Conservation (phyloP, 2,797 vertebrate genomes). For the Pseudomugil tenellus region DNA sequence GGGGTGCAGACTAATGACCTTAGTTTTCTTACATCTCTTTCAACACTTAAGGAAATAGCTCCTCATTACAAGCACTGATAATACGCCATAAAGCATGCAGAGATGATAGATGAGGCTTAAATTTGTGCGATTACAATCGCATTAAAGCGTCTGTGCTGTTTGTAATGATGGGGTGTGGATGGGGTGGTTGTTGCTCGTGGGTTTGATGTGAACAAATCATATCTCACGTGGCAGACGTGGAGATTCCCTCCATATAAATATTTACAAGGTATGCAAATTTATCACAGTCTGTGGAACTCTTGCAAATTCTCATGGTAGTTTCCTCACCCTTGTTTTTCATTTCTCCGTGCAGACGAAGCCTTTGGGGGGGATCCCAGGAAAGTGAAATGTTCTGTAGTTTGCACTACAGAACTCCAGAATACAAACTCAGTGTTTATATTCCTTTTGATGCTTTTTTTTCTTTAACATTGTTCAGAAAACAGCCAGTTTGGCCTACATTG, state of each 20-base stretch:
- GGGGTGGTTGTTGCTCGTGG: slow-evolving; percentile 34
- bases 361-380: slow-evolving; percentile 67
- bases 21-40: slow-evolving; percentile 5
- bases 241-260: slow-evolving; percentile 71
- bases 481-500: slow-evolving; percentile 30
- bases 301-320: slow-evolving; percentile 46
- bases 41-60: slow-evolving; percentile 12
- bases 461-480: slow-evolving; percentile 27
- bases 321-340: slow-evolving; percentile 30
- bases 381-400: slow-evolving; percentile 47
- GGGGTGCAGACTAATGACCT: neutral
- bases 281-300: slow-evolving; percentile 28
- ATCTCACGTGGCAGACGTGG: slow-evolving; percentile 34
- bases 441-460: slow-evolving; percentile 52
- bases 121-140: slow-evolving; percentile 63
- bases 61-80: slow-evolving; percentile 13
- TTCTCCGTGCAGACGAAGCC: slow-evolving; percentile 44
- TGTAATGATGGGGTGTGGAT: slow-evolving; percentile 49
- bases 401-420: no score
- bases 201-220: slow-evolving; percentile 21
- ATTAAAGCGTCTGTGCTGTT: slow-evolving; percentile 59
- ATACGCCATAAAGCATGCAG: neutral
- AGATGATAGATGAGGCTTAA: slow-evolving; percentile 67
- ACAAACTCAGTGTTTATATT: slow-evolving; percentile 52
- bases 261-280: slow-evolving; percentile 67